Percentiles rank a stretch among this genome's conserved stretches.
phyloP scores from a whole-genome alignment of 2,113 vertebrate species.

The Neotragus moschatus region DNA sequence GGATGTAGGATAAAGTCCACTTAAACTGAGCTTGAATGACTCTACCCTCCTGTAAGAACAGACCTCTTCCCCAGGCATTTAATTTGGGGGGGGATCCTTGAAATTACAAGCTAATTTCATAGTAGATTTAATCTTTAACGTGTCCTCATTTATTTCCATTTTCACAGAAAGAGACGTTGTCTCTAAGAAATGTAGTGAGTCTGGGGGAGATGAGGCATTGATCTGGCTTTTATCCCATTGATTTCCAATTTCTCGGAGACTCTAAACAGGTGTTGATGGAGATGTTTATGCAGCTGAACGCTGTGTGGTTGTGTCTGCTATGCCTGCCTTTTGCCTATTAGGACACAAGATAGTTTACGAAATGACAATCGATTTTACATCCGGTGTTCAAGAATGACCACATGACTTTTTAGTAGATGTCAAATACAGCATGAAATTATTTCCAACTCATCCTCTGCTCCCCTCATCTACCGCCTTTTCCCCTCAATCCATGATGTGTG shows the following conservation, averaged over 20 bases:
- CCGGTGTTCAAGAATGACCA: conserved; percentile 61
- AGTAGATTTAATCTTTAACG: neutral
- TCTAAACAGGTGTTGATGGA: neutral
- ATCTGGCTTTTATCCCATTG: conserved; percentile 5
- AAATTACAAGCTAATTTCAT: conserved; percentile 17
- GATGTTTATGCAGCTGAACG: conserved; percentile 32
- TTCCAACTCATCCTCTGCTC: neutral
- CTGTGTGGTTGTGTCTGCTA: neutral
- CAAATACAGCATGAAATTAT: conserved; percentile 13
- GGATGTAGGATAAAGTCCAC: neutral
- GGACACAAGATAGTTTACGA: conserved; percentile 70
- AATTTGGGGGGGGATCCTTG: neutral
- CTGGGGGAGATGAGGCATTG: conserved; percentile 43
- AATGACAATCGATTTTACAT: conserved; percentile 73
- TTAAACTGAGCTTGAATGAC: neutral
- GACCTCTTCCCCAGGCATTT: neutral
- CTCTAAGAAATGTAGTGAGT: conserved; percentile 33
- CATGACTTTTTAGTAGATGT: conserved; percentile 70
- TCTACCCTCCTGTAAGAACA: neutral
- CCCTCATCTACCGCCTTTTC: neutral
- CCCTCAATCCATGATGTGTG: neutral
- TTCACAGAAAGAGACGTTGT: neutral
- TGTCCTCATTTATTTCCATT: neutral
- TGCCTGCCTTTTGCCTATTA: conserved; percentile 43
- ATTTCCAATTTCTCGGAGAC: conserved; percentile 48